Conservation (phyloP, 2,797 vertebrate genomes). For the Limosa lapponica region DNA sequence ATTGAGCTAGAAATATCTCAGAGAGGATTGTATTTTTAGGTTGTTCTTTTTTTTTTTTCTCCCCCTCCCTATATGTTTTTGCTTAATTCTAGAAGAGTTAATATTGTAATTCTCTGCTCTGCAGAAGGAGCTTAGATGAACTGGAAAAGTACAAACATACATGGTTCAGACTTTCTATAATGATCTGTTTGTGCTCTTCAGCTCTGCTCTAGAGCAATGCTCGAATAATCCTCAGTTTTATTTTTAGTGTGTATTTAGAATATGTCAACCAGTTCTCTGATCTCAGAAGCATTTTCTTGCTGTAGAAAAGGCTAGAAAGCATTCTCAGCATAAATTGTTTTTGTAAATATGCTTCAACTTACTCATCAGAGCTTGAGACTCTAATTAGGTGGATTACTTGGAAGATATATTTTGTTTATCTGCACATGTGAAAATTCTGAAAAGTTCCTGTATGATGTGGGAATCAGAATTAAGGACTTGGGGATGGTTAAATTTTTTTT, state of each 20-base stretch:
- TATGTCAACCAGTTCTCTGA: background rate
- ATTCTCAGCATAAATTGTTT: background rate
- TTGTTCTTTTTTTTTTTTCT: background rate
- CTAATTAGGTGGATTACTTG: background rate
- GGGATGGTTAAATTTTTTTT: background rate
- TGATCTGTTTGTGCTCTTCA: background rate
- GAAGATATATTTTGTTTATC: background rate
- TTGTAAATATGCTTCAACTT: background rate
- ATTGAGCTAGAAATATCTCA: background rate
- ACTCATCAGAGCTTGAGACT: background rate
- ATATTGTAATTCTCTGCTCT: background rate
- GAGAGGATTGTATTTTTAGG: background rate
- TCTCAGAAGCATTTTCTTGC: background rate
- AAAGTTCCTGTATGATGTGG: background rate
- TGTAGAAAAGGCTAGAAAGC: background rate
- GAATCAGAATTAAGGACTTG: background rate
- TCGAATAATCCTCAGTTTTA: background rate
- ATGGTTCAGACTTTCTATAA: background rate
- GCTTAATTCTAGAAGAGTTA: background rate
- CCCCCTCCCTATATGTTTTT: background rate
- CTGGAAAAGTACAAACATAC: background rate
- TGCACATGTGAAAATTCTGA: background rate
- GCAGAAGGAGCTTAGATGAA: background rate
- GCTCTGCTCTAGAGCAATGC: background rate
- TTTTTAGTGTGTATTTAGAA: background rate